phyloP scores from a whole-genome alignment of 92 coral and sea anemone genomes.

The Phenganax subtilis region DNA sequence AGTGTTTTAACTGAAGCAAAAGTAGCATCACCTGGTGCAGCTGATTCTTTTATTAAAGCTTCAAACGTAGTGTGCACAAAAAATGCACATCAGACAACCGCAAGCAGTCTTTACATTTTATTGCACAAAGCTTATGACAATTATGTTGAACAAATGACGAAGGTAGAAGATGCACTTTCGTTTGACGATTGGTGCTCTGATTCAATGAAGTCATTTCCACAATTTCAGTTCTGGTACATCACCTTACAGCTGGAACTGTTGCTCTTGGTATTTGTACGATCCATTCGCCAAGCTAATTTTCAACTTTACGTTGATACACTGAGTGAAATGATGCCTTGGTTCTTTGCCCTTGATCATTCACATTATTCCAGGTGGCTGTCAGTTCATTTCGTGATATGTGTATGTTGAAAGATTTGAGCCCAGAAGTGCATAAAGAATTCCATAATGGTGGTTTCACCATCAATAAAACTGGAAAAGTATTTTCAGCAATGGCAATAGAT shows the following conservation, averaged over 20 bases:
- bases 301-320: constrained; percentile 20
- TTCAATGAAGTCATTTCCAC: constrained; percentile 2
- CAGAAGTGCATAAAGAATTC: constrained; percentile 33
- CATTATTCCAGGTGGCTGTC: constrained; percentile 35
- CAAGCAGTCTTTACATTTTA: constrained; percentile 3
- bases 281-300: constrained; percentile 29
- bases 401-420: constrained; percentile 14
- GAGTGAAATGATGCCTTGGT: constrained; percentile 20
- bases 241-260: constrained; percentile 35
- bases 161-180: not conserved
- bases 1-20: not conserved
- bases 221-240: constrained; percentile 29
- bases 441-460: constrained; percentile 13
- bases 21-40: not conserved
- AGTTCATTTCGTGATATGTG: constrained; percentile 38
- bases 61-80: constrained; percentile 1
- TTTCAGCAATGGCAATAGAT: constrained; percentile 42
- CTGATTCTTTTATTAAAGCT: constrained; percentile 29
- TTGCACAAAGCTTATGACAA: constrained; percentile 11
- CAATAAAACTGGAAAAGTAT: constrained; percentile 7
- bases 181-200: constrained; percentile 31
- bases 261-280: constrained; percentile 27
- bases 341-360: constrained; percentile 24
- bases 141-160: not conserved
- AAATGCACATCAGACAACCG: constrained; percentile 4